phyloP scores from a whole-genome alignment of 2,888 invertebrate genomes.

The Agrotis segetum region DNA sequence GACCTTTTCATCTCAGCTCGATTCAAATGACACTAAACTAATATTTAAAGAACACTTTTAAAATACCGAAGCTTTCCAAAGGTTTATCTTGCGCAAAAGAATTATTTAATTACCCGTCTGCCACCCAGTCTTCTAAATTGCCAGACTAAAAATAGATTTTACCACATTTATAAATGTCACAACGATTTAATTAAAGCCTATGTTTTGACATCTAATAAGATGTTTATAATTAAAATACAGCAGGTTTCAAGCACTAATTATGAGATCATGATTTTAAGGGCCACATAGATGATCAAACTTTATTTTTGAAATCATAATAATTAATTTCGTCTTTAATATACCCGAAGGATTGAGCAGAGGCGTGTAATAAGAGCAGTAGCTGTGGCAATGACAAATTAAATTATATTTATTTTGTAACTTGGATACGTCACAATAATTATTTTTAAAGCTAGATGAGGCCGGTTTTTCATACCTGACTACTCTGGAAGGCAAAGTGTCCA shows the following conservation, averaged over 20 bases:
- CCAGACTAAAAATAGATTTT: constrained; percentile 2
- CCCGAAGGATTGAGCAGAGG: too few relatives aligned
- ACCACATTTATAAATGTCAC: constrained; percentile 5
- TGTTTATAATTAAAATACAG: not conserved
- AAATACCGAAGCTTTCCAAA: not conserved
- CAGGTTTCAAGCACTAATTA: not conserved
- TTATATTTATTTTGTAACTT: too few relatives aligned
- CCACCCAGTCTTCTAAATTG: not conserved
- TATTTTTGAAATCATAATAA: too few relatives aligned
- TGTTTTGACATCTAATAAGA: constrained; percentile 1
- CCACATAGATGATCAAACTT: too few relatives aligned
- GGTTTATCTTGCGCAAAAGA: not conserved
- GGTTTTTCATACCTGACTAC: too few relatives aligned
- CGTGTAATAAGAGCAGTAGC: too few relatives aligned
- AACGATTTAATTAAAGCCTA: not conserved
- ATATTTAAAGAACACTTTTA: not conserved
- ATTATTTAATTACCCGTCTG: constrained; percentile 4
- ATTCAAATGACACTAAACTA: not conserved
- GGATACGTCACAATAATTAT: too few relatives aligned
- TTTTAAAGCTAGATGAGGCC: too few relatives aligned
- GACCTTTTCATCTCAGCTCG: not conserved
- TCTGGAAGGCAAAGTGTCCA: too few relatives aligned
- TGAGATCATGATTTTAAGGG: not conserved
- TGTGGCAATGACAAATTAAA: too few relatives aligned
- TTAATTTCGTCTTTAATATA: too few relatives aligned